Evolutionary conservation across 2,113 vertebrate species (phyloP), one percentile per base, ranked within the genome.

Genomic region (Mesoclemmys tuberculata): DNA sequence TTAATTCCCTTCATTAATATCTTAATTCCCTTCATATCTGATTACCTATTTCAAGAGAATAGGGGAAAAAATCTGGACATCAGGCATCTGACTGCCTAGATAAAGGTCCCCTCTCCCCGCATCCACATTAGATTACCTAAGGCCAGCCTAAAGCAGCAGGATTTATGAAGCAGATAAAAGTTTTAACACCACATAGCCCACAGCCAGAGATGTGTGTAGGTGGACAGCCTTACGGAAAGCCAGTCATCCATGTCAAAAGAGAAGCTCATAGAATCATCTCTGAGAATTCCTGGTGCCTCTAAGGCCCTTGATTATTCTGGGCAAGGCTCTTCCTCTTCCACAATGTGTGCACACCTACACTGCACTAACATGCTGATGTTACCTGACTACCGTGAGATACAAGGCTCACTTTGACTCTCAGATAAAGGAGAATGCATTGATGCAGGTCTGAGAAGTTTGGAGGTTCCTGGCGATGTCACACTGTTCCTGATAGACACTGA

Each of bases 321-420:
- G 38, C 29, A 89, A 93, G 41, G 88, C 27, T 97, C 64, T 89
- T 87, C 77, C 77, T 80, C 46, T 92, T 75, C 64, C 58, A 84
- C 79, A 95, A 49, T 6, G 29, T 29, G 11, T 6, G 2, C 31
- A 38, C 38, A 41, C 79, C 54, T 21, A n/a, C 2, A 3, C 88
- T 80, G 58, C 46, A 68, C 78, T 90, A 87, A 96, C 94, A 71
- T 29, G 80, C 96, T 96, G 93, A 93, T 92, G 84, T 44, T 88
- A 35, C 68, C 81, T 87, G 82, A 55, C 80, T 95, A 35, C 82
- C 84, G 81, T 12, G 71, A 87, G 89, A 89, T 85, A 78, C 80
- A 71, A 12, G 71, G 80, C 77, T 95, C 84, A 52, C 68, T 88
- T 83, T 79, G 82, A 31, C 54, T 93, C 49, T 85, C 81, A 68